Evolutionary conservation across 2,113 vertebrate genomes (phyloP), one percentile per base, ranked within the genome.

Genomic region (Ciconia maguari): DNA sequence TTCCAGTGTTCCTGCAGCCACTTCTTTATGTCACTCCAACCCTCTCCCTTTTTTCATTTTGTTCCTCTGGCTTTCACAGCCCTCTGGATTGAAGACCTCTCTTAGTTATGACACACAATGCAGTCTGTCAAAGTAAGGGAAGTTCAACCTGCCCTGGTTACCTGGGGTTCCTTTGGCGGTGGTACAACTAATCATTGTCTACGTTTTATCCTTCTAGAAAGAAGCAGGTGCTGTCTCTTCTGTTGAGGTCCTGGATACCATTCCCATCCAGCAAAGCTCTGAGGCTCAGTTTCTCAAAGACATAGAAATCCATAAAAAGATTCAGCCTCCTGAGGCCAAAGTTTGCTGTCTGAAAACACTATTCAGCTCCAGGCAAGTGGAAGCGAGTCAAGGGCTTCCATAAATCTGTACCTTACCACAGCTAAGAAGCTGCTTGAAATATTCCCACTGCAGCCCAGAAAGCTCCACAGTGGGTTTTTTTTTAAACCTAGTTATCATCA

Each of bases 331-430:
- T 64, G 25, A 68, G 48, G 62, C 46, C 51, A 36, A 80, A 66
- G 48, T 71, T 76, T 75, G 16, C 62, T 76, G 9, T 66, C 57
- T 87, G 86, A 80, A 82, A 71, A 6, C 11, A 25, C 5, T 80
- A 2, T 71, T 93, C n/a, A 75, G 38, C 62, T 84, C 51, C 65
- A 87, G 49, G 30, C 22, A 87, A 70, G 26, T n/a, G 30, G 55
- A 87, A 75, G 13, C 0, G 1, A 70, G 18, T 14, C 0, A 1
- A 27, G 19, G 25, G 11, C 16, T 61, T 76, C 62, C 6, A 21
- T 49, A 75, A 61, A 92, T 36, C 18, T 44, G 4, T 60, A 54
- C 27, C 18, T 83, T 60, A 60, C 30, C 5, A 62, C 16, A 58
- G 18, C 27, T 66, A 61, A 72, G 34, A 60, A 46, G 16, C 1